Conservation (phyloP, 2,888 invertebrate species). For the Lasius fuliginosus region DNA sequence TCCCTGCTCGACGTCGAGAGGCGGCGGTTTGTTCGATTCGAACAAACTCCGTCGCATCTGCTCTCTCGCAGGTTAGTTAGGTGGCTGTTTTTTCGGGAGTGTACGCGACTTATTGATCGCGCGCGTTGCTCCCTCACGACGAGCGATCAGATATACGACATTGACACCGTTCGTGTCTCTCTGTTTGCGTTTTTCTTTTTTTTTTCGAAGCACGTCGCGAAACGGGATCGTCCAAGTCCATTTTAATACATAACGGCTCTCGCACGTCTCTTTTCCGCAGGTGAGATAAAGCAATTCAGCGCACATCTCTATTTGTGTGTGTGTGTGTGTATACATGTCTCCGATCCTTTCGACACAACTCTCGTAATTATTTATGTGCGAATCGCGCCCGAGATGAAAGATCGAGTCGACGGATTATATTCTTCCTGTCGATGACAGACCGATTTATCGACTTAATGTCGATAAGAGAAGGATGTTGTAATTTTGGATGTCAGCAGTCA, state of each 20-base stretch:
- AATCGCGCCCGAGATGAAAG: neutral
- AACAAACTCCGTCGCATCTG: neutral
- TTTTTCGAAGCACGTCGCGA: neutral
- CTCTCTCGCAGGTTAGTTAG: slow-evolving; percentile 66
- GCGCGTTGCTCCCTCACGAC: slow-evolving; percentile 66
- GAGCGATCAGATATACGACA: slow-evolving; percentile 62
- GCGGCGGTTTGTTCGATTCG: slow-evolving; percentile 19
- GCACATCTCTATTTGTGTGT: neutral
- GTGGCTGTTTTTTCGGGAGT: slow-evolving; percentile 67
- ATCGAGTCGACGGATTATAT: neutral
- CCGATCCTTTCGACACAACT: neutral
- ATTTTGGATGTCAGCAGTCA: too few species aligned
- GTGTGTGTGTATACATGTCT: neutral
- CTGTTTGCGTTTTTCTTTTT: slow-evolving; percentile 56
- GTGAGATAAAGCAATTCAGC: neutral
- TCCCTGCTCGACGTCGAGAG: neutral
- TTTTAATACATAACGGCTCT: neutral
- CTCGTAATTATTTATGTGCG: neutral
- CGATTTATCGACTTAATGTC: neutral
- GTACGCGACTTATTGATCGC: slow-evolving; percentile 75
- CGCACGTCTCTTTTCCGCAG: neutral
- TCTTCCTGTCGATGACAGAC: neutral
- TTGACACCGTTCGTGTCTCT: slow-evolving; percentile 60
- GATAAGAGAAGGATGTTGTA: neutral
- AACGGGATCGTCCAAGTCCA: neutral